Evolutionary conservation across 2,113 vertebrate species (phyloP), one percentile per base, ranked within the genome.

Genomic region (Fregata magnificens): DNA sequence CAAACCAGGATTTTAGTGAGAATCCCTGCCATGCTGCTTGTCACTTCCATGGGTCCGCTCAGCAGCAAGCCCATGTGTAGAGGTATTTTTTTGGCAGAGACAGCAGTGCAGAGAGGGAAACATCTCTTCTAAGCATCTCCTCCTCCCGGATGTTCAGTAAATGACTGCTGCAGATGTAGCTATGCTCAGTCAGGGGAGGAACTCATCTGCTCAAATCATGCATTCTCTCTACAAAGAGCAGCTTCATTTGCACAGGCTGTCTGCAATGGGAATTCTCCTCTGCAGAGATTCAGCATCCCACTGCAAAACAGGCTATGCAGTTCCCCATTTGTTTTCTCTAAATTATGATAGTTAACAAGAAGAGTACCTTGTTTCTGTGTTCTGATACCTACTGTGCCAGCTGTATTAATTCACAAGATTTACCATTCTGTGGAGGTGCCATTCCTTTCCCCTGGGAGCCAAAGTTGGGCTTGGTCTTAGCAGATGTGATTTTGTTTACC

Each of bases 401-500:
- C 44, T 67, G n/a, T 38, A 79, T 84, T 85, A 91, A 82, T 82
- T 92, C 58, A 77, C 32, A 50, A 45, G 82, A 90, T 92, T 91
- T 70, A 80, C 44, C 45, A 81, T 89, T 73, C 78, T n/a, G 31
- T 42, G 47, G 91, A 87, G 71, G 62, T 82, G 42, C 84, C 36
- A 9, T 42, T 88, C 61, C 53, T 65, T 73, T 70, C 93, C 76
- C 78, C 77, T 24, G 5, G 50, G 93, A 95, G 71, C 40, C 34
- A 73, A 82, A 93, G 38, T 6, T 95, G 59, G 77, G 59, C 38
- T 89, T 88, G 70, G 81, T 95, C 86, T 70, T 77, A 90, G 58
- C 94, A 96, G 95, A 95, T 91, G 89, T 71, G 87, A 77, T 94
- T 95, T 87, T 95, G 84, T 95, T 96, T 96, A 95, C 86, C 87